Evolutionary conservation across 2,113 vertebrate species (phyloP).

Genomic region (Mormoops blainvillei): DNA sequence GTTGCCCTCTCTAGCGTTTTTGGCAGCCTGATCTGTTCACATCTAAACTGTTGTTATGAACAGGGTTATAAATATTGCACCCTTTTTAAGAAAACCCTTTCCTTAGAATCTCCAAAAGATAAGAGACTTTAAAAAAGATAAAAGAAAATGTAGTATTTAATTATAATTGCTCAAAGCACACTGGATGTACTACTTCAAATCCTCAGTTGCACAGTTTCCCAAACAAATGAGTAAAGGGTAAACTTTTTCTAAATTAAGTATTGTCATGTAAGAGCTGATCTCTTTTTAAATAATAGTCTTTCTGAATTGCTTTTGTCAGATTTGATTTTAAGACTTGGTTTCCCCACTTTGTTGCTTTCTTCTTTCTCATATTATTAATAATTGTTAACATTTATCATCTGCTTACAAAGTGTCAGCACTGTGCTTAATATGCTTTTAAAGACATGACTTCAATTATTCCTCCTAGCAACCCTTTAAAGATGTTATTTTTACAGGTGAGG

Average conservation of each 20-base stretch:
- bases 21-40: slow-evolving; percentile 16
- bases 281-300: not conserved
- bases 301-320: not conserved
- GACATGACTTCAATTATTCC: not conserved
- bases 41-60: slow-evolving; percentile 24
- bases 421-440: not conserved
- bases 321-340: slow-evolving; percentile 12
- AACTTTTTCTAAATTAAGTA: not conserved
- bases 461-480: not conserved
- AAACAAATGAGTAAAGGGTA: not conserved
- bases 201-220: not conserved
- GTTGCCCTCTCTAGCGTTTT: not conserved
- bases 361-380: not conserved
- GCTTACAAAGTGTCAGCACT: not conserved
- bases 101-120: not conserved
- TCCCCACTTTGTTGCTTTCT: not conserved
- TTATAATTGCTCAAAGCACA: not conserved
- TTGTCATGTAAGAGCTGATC: not conserved
- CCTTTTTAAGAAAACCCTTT: not conserved
- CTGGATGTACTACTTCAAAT: not conserved
- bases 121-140: not conserved
- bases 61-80: not conserved
- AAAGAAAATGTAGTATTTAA: not conserved
- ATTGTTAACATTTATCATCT: not conserved
- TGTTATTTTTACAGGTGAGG: slow-evolving; percentile 19